Conservation (phyloP, 1,140 invertebrate genomes). For the Bombus polaris region DNA sequence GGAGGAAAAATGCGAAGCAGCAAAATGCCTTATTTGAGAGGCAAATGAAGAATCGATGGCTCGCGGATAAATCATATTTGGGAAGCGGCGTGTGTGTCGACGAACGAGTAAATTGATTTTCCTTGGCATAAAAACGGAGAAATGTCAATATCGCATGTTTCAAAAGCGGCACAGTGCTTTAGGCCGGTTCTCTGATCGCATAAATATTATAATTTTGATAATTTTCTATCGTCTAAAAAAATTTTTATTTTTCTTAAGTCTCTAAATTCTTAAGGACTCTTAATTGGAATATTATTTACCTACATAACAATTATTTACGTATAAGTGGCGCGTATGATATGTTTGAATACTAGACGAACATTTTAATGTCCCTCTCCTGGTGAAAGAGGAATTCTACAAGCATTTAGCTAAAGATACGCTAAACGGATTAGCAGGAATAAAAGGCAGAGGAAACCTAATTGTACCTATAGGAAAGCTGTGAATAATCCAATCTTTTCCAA, state of each 20-base stretch:
- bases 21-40: background rate
- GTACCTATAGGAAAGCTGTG: background rate
- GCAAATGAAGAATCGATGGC: background rate
- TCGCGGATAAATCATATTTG: background rate
- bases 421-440: background rate
- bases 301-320: too few relatives aligned
- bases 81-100: background rate
- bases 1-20: background rate
- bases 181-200: too few relatives aligned
- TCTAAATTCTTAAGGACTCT: too few relatives aligned
- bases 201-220: too few relatives aligned
- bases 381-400: background rate
- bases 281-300: too few relatives aligned
- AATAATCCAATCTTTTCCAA: background rate
- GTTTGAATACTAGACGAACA: too few relatives aligned
- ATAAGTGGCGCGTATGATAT: too few relatives aligned
- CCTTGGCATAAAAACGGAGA: background rate
- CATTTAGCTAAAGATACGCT: too few relatives aligned
- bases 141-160: background rate
- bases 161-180: too few relatives aligned
- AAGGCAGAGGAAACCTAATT: background rate
- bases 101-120: background rate
- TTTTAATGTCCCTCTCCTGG: too few relatives aligned
- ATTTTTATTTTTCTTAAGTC: too few relatives aligned
- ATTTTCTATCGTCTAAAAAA: too few relatives aligned